Base-by-base conservation (phyloP, 2,888 invertebrate genomes). In the Cenopis cana region DNA sequence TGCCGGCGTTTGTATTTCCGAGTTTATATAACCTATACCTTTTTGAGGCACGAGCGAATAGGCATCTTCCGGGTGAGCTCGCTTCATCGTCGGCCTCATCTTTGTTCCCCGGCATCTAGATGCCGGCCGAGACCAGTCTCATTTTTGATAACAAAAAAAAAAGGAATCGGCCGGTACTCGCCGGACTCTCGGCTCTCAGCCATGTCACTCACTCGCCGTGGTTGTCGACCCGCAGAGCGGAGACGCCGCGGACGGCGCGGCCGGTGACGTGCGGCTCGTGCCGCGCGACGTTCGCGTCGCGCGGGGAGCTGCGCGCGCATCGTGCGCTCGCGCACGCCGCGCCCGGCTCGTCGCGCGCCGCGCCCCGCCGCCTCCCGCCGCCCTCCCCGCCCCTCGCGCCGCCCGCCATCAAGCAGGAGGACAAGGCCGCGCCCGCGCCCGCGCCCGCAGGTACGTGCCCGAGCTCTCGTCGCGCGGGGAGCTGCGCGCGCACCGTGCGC, bases 291-390 rank as follows among this genome's bases (percentile, higher is more conserved):
- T 12, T 24, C 24, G n/a, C 46, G 29, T 5, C 29, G 5, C 60
- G 60, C 60, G 60, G 24, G 24, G 60, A 46, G 60, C 60, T 60
- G 60, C 60, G 60, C 24, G 60, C 60, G 46, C 60, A 60, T 46
- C 60, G 60, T 17, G 46, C 17, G n/a, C 20, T 11, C n/a, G n/a
- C 10, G 59, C 59, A 59, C 59, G 20, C 59, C 74, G 55, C 77
- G 18, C 85, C 89, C 0, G 72, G 92, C 50, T 94, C 94, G 84
- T 93, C 94, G 75, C 96, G 96, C 85, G 84, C 93, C 0, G 88
- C 92, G 49, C 96, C 96, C 79, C 91, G 93, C 6, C 93, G 93
- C 72, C 91, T 94, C 64, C 95, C 95, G 80, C 87, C 96, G 96
- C 84, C 94, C 93, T 75, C 84, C 93, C 11, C 90, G 59, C 93